Evolutionary conservation across 2,888 invertebrate species (phyloP).

Genomic region (Sphaerophoria rueppellii): DNA sequence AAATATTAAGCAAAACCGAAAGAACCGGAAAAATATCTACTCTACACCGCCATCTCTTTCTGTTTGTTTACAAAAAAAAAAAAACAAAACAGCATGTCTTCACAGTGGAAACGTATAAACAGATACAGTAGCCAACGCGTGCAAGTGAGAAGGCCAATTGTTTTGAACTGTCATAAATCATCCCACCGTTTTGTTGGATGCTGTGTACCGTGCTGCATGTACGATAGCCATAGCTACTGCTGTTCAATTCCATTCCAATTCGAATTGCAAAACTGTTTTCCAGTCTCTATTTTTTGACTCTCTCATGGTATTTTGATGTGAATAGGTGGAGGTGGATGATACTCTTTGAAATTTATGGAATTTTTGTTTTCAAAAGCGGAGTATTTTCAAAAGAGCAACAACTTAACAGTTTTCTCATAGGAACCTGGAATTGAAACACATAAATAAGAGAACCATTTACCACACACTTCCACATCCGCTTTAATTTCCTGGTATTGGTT

Average conservation of each 20-base stretch:
- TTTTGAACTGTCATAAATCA: conserved; percentile 82
- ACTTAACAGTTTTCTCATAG: conserved; percentile 26
- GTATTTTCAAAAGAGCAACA: conserved; percentile 32
- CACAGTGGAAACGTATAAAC: conserved; percentile 62
- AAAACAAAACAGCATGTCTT: conserved; percentile 31
- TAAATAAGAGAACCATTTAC: conserved; percentile 46
- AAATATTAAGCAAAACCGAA: conserved; percentile 17
- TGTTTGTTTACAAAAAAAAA: conserved; percentile 63
- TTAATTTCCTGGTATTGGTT: conserved; percentile 19
- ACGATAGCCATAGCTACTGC: conserved; percentile 31
- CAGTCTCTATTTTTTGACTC: conserved; percentile 20
- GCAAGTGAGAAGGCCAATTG: conserved; percentile 77
- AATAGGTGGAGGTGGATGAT: conserved; percentile 2
- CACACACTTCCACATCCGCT: conserved; percentile 46
- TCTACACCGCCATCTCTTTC: conserved; percentile 54
- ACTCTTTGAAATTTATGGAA: conserved; percentile 23
- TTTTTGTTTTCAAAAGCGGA: conserved; percentile 4
- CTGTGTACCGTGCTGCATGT: conserved; percentile 1
- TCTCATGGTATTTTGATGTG: not conserved
- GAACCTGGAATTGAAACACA: conserved; percentile 50
- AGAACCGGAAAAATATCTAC: conserved; percentile 34
- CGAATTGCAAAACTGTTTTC: conserved; percentile 50
- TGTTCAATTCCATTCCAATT: conserved; percentile 45
- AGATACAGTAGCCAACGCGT: conserved; percentile 69
- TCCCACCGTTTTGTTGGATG: conserved; percentile 74